Base-by-base conservation (phyloP, 37 sponge, comb jelly and placozoan genomes). In the Bolinopsis microptera region DNA sequence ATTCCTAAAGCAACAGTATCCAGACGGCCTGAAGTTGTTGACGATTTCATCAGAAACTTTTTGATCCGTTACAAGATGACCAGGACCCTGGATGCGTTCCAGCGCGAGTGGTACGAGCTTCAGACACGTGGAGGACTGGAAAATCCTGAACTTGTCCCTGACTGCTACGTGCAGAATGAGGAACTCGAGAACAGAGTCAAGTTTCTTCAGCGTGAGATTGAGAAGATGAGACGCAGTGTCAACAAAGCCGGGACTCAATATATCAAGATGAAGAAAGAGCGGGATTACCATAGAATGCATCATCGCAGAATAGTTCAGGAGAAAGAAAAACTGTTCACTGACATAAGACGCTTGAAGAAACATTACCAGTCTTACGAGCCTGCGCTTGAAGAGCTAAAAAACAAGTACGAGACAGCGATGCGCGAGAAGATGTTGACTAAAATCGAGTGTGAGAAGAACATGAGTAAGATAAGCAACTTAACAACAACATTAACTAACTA, bases 241-340 rank as follows among this genome's bases (percentile, higher is more conserved):
- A 72, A 94, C 22, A 93, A 72, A 18, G 82, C 82, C 38, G 82
- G 82, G 5, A 80, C 82, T 80, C 82, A 80, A 83, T 95, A 93
- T 93, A 94, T 98, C 31, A 92, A 95, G 16, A 28, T 97, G 69
- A 95, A 95, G 95, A 98, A 98, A 92, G 98, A 98, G 94, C 83
- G 98, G 32, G 97, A 98, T 83, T 98, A 94, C 86, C 98, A 98
- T 35, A 94, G 98, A 68, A 98, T 98, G 98, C 97, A 98, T 90
- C 98, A 98, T 94, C 92, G 96, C 0, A 92, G 96, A 70, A 92
- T 95, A 0, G 67, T 96, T 0, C 98, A 98, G 94, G 98, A 98
- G 94, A 98, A 97, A 86, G 93, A 95, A 21, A 95, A 82, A 69
- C 93, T 98, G 72, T 31, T 96, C 35, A 37, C 70, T 0, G 96